These are phyloP conservation scores for Sanderia malayensis DNA, from an alignment of 30 jellyfish, hydroid and myxozoan species.

Conservation along the genomic window DNA sequence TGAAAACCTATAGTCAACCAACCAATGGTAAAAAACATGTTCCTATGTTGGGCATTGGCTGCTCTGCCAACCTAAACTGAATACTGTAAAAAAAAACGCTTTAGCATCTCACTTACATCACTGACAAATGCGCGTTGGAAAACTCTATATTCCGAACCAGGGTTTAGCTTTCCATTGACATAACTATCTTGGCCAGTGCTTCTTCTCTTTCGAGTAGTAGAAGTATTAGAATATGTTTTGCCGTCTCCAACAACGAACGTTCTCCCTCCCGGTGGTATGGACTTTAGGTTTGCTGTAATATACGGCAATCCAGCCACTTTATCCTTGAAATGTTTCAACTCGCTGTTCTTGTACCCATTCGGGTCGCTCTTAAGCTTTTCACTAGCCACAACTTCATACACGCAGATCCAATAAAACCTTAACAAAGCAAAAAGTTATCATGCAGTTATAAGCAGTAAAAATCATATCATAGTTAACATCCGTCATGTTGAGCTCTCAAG, in stretches of 20 bases:
- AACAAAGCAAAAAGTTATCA: not conserved
- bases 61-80: too few species aligned
- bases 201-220: constrained; percentile 34
- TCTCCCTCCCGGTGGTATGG: constrained; percentile 38
- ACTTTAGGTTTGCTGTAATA: constrained; percentile 6
- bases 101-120: constrained; percentile 9
- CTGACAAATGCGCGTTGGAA: constrained; percentile 44
- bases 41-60: too few species aligned
- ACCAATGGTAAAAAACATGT: too few species aligned
- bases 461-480: not conserved
- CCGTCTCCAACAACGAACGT: constrained; percentile 50
- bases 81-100: too few species aligned
- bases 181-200: constrained; percentile 12
- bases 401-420: constrained; percentile 2
- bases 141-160: not conserved
- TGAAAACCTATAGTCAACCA: not conserved
- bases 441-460: not conserved
- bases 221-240: not conserved
- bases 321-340: not conserved
- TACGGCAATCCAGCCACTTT: not conserved
- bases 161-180: constrained; percentile 5
- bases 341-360: not conserved
- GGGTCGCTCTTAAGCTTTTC: constrained; percentile 5
- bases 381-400: constrained; percentile 1
- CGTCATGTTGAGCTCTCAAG: too few species aligned